Conservation (phyloP, 1,140 invertebrate genomes). For the Camponotus pennsylvanicus region DNA sequence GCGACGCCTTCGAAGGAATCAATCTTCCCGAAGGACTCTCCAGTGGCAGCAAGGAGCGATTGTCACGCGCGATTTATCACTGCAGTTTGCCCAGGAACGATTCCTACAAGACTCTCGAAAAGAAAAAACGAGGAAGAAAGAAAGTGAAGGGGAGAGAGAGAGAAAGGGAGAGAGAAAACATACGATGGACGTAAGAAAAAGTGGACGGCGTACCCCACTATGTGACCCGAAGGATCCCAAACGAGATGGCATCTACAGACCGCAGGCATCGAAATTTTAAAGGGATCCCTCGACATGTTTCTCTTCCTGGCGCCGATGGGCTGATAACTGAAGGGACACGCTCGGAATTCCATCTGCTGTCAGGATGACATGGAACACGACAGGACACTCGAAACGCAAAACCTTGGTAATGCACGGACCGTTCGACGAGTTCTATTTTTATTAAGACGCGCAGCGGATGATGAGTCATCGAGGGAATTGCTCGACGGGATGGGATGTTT, state of each 20-base stretch:
- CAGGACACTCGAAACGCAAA: slow-evolving; percentile 50
- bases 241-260: slow-evolving; percentile 66
- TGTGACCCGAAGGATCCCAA: slow-evolving; percentile 15
- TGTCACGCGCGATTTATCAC: slow-evolving; percentile 79
- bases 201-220: slow-evolving; percentile 59
- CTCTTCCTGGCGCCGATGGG: slow-evolving; percentile 65
- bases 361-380: slow-evolving; percentile 64
- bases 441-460: not conserved
- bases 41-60: slow-evolving; percentile 62
- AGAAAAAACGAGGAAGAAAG: not conserved
- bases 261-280: slow-evolving; percentile 64
- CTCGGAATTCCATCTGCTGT: slow-evolving; percentile 65
- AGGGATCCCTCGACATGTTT: slow-evolving; percentile 39
- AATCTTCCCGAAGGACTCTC: slow-evolving; percentile 59
- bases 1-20: slow-evolving; percentile 57
- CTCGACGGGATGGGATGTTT: not conserved
- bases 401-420: slow-evolving; percentile 2
- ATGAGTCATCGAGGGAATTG: slow-evolving; percentile 34
- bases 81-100: slow-evolving; percentile 50
- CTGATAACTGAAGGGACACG: slow-evolving; percentile 65
- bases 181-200: slow-evolving; percentile 56
- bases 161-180: slow-evolving; percentile 17
- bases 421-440: slow-evolving; percentile 38
- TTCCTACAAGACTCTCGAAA: slow-evolving; percentile 40
- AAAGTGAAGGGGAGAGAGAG: not conserved